Conservation (phyloP, 2,113 vertebrate genomes). For the Phalacrocorax pelagicus region DNA sequence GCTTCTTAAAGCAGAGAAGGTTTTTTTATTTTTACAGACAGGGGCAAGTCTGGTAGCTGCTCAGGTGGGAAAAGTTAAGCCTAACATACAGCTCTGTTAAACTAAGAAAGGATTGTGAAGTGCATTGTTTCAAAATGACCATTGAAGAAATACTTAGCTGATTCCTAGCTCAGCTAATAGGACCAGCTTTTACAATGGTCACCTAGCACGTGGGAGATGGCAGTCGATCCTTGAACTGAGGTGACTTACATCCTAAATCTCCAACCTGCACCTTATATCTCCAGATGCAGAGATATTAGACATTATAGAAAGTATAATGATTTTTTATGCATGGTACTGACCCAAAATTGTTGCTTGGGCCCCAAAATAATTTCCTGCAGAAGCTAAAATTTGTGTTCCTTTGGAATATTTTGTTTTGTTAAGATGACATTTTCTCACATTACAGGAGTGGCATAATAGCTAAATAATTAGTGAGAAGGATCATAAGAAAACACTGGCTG, state of each 20-base stretch:
- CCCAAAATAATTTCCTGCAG: background rate
- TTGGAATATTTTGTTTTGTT: background rate
- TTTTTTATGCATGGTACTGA: background rate
- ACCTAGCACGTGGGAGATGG: background rate
- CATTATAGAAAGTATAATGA: background rate
- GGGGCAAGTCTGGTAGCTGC: background rate
- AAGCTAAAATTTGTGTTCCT: background rate
- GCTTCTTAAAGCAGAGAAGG: background rate
- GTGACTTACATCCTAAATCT: background rate
- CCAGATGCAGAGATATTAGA: background rate
- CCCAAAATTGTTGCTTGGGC: background rate
- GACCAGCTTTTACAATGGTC: background rate
- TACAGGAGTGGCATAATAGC: background rate
- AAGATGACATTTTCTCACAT: background rate
- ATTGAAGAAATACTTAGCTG: background rate
- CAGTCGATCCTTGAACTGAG: background rate
- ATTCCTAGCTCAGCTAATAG: background rate
- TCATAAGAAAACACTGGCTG: background rate
- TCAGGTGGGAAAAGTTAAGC: background rate
- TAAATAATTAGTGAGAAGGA: background rate
- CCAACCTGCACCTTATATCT: background rate
- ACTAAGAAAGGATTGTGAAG: background rate
- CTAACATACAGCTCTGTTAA: background rate
- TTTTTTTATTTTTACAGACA: background rate
- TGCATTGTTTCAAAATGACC: background rate